phyloP scores from a whole-genome alignment of 2,797 vertebrate species.

The Mycteria americana region DNA sequence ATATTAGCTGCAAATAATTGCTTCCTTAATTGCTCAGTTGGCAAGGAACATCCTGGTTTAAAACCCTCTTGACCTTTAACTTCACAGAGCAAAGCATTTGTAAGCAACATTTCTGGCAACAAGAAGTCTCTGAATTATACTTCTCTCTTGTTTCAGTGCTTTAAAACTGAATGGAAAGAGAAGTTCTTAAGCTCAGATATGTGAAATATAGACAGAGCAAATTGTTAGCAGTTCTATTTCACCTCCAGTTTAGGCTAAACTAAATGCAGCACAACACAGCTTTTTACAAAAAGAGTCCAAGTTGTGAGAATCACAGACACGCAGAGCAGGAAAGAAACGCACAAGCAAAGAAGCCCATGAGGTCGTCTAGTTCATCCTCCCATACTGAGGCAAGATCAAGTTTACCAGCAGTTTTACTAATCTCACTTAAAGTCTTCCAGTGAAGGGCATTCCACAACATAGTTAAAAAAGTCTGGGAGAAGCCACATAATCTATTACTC shows the following conservation, averaged over 20 bases:
- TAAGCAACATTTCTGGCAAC: background rate
- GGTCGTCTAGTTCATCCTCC: background rate
- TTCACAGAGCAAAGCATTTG: constrained; percentile 8
- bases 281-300: background rate
- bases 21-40: constrained; percentile 10
- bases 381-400: background rate
- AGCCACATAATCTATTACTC: background rate
- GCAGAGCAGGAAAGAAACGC: background rate
- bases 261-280: background rate
- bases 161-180: background rate
- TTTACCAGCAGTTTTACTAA: constrained; percentile 4
- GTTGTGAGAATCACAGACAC: background rate
- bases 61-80: background rate
- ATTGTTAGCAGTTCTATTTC: background rate
- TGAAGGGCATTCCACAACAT: background rate
- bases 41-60: constrained; percentile 1
- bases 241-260: background rate
- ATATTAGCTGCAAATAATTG: background rate
- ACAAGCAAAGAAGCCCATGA: background rate
- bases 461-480: background rate
- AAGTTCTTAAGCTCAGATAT: background rate
- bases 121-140: background rate
- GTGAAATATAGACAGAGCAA: background rate
- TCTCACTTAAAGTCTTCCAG: background rate
- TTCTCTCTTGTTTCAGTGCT: background rate